phyloP scores from a whole-genome alignment of 1,140 invertebrate species.

The Drosophila suzukii region DNA sequence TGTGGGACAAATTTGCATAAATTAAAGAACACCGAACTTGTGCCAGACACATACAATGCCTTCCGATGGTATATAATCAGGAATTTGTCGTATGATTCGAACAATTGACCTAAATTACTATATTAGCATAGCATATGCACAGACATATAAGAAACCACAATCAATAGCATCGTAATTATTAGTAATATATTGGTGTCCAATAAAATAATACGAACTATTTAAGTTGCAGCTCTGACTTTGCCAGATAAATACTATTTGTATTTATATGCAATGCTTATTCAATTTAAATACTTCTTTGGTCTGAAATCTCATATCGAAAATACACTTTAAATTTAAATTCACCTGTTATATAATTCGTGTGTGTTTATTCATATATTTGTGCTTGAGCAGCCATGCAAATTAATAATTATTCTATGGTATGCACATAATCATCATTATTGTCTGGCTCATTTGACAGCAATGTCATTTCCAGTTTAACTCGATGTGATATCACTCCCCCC shows the following conservation, averaged over 20 bases:
- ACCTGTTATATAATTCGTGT: not conserved
- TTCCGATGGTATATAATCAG: not conserved
- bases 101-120: conserved; percentile 5
- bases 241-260: too few relatives aligned
- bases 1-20: conserved; percentile 52
- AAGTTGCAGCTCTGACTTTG: not conserved
- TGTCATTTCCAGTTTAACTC: conserved; percentile 36
- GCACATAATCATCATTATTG: conserved; percentile 53
- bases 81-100: conserved; percentile 11
- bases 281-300: too few relatives aligned
- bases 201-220: not conserved
- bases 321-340: conserved; percentile 25
- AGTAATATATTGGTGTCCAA: not conserved
- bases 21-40: conserved; percentile 16
- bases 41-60: conserved; percentile 5
- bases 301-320: not conserved
- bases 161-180: not conserved
- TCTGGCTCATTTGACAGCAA: conserved; percentile 41
- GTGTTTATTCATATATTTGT: conserved; percentile 1
- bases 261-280: too few relatives aligned
- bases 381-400: conserved; percentile 37
- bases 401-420: conserved; percentile 48
- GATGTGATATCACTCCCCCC: conserved; percentile 7
- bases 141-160: too few relatives aligned
- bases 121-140: not conserved